Conservation (phyloP, 2,113 vertebrate species). For the Chlorodrepanis virens region DNA sequence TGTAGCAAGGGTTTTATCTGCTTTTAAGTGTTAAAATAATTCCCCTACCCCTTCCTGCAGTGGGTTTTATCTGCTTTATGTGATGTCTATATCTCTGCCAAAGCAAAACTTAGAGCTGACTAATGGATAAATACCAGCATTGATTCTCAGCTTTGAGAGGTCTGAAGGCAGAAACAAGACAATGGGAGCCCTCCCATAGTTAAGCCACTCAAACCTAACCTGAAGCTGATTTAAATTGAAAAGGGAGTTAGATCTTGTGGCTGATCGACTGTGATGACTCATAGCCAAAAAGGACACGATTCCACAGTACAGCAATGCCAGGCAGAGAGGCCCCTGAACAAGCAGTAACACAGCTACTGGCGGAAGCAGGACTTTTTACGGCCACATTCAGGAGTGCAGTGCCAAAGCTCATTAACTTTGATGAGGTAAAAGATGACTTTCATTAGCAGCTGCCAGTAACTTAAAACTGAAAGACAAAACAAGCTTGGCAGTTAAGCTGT, state of each 20-base stretch:
- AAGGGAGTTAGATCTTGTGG: neutral
- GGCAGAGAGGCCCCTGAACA: neutral
- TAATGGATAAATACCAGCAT: neutral
- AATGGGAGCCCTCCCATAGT: neutral
- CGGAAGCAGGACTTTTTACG: neutral
- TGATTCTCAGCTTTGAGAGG: neutral
- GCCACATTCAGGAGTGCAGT: neutral
- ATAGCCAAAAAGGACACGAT: neutral
- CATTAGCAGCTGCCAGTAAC: neutral
- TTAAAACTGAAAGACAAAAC: neutral
- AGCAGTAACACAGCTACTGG: neutral
- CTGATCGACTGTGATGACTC: neutral
- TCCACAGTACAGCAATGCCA: neutral
- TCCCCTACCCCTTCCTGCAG: neutral
- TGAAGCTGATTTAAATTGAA: neutral
- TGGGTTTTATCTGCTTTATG: neutral
- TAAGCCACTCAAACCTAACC: neutral
- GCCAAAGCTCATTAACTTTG: neutral
- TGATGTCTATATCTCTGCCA: neutral
- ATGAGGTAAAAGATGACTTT: neutral
- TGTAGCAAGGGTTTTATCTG: neutral
- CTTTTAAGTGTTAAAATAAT: neutral
- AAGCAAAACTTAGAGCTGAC: neutral
- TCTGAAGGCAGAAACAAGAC: neutral
- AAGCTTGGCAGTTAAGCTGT: neutral